Evolutionary conservation across 1,140 invertebrate species (phyloP), one percentile per base, ranked within the genome.

Genomic region (Rhopalosiphum maidis): DNA sequence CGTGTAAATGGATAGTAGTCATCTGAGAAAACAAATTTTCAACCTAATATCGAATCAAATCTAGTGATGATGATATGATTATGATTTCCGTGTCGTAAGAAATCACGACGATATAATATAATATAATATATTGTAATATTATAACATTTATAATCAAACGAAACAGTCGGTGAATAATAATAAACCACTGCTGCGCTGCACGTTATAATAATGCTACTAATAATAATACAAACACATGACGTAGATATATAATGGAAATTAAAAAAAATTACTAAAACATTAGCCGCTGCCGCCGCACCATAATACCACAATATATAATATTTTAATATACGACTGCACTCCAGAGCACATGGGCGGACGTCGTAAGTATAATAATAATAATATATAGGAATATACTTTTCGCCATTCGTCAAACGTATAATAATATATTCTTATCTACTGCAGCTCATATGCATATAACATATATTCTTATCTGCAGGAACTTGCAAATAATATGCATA

Each of bases 401-500:
- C 0, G 15, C n/a, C 60, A n/a, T 77, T 77, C 60, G 15, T 77
- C 60, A 77, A 77, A 77, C 30, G 30, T 77, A 55, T 30, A 15
- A 77, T 77, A n/a, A 77, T n/a, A n/a, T 77, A 77, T n/a, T 77
- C 60, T 77, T 77, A 77, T 77, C 30, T 77, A n/a, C 15, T 77
- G 30, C 11, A 18, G 30, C n/a, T n/a, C 60, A 18, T 77, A 77
- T n/a, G 1, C 60, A 77, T 77, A 68, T n/a, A 11, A 15, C 4
- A 68, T n/a, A 68, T n/a, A n/a, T 77, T 77, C 30, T n/a, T 77
- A n/a, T 77, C 60, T 77, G 60, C 30, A n/a, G 30, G 0, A 68
- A 15, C 60, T n/a, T 18, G n/a, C n/a, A 15, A 60, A 30, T 60
- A 60, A n/a, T 68, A 60, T 54, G 23, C 22, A 54, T 23, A 54